Conservation (phyloP, 2,888 invertebrate genomes). For the Osedax frankpressi region DNA sequence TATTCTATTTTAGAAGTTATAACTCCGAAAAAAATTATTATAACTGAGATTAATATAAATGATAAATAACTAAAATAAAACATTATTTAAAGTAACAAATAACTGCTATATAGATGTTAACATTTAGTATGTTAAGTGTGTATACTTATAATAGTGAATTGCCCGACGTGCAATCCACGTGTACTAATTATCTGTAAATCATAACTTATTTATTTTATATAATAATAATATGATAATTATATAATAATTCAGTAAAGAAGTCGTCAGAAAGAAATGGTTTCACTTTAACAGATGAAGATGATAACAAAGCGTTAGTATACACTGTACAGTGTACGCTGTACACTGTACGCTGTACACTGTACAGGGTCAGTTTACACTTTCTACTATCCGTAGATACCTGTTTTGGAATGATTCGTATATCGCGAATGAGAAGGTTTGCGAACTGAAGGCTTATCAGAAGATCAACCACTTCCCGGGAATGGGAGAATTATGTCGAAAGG, state of each 20-base stretch:
- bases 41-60: too few species aligned
- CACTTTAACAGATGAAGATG: background rate
- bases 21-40: too few species aligned
- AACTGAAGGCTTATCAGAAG: conserved; percentile 43
- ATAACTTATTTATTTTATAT: background rate
- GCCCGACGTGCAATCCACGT: too few species aligned
- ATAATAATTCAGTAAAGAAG: background rate
- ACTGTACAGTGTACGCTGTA: background rate
- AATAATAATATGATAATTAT: background rate
- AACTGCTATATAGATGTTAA: too few species aligned
- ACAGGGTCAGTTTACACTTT: background rate
- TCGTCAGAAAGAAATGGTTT: background rate
- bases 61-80: too few species aligned
- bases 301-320: background rate
- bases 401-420: conserved; percentile 45
- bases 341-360: background rate
- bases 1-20: too few species aligned
- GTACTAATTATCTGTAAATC: too few species aligned
- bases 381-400: conserved; percentile 33
- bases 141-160: too few species aligned
- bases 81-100: too few species aligned
- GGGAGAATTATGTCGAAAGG: conserved; percentile 46
- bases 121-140: background rate
- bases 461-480: conserved; percentile 47
- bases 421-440: conserved; percentile 40